phyloP scores from a whole-genome alignment of 2,113 vertebrate species.

The Serinus canaria region DNA sequence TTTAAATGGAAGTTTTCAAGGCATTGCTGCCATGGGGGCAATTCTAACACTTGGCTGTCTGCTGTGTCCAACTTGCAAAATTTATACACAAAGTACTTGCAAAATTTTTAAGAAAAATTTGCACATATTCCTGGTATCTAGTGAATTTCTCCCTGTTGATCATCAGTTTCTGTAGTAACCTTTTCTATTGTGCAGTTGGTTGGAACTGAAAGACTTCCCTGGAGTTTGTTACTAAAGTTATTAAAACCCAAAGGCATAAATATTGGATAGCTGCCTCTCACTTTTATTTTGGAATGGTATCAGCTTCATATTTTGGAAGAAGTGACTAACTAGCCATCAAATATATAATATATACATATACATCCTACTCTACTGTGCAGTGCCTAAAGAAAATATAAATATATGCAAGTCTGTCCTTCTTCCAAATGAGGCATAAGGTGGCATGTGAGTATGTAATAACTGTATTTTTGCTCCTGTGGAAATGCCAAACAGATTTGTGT shows the following conservation, averaged over 20 bases:
- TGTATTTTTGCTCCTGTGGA: neutral
- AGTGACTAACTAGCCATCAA: neutral
- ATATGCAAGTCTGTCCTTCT: neutral
- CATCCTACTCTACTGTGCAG: neutral
- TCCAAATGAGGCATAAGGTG: neutral
- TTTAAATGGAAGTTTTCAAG: neutral
- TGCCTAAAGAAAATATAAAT: neutral
- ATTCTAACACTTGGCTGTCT: neutral
- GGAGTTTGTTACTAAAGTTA: neutral
- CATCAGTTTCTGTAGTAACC: neutral
- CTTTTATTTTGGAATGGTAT: neutral
- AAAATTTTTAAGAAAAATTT: neutral
- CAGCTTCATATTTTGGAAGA: neutral
- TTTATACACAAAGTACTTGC: neutral
- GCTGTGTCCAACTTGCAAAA: neutral
- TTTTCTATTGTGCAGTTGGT: neutral
- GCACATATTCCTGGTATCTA: neutral
- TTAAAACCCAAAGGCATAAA: neutral
- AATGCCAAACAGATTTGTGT: neutral
- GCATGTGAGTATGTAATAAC: neutral
- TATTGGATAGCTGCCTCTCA: neutral
- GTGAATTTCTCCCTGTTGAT: neutral
- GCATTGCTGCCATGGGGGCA: neutral
- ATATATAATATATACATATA: neutral
- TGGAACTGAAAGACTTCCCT: neutral